Evolutionary conservation across 2,797 vertebrate genomes (phyloP).

Genomic region (Micropoecilia bifurca): DNA sequence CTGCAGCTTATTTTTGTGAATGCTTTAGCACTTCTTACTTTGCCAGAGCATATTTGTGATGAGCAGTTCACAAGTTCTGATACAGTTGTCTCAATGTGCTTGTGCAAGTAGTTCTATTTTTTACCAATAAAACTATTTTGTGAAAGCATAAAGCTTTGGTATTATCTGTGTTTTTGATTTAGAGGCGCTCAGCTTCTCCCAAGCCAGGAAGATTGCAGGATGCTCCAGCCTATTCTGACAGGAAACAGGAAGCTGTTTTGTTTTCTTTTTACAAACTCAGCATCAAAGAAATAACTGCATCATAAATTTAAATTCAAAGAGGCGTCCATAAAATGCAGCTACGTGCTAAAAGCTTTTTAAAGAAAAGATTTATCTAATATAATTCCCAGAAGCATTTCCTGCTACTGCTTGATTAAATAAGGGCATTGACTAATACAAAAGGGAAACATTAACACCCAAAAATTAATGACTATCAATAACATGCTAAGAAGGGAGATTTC

Average conservation of each 20-base stretch:
- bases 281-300: constrained; percentile 16
- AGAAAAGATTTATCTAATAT: constrained; percentile 36
- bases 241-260: constrained; percentile 51
- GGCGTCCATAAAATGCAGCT: constrained; percentile 49
- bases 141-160: constrained; percentile 71
- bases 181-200: constrained; percentile 45
- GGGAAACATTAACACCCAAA: constrained; percentile 29
- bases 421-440: constrained; percentile 19
- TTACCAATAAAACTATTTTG: constrained; percentile 89
- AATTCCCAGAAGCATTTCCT: constrained; percentile 14
- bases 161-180: not conserved
- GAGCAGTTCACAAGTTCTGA: constrained; percentile 81
- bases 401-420: constrained; percentile 28
- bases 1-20: constrained; percentile 85
- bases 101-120: constrained; percentile 89
- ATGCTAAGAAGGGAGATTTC: constrained; percentile 17
- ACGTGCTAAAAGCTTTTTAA: constrained; percentile 42
- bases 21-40: constrained; percentile 85
- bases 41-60: constrained; percentile 81
- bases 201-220: constrained; percentile 62
- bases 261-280: constrained; percentile 12
- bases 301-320: constrained; percentile 36
- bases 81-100: constrained; percentile 85
- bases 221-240: constrained; percentile 49
- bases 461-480: constrained; percentile 28